A percentile compares a stretch with the other conserved stretches of the same genome.
phyloP scores from a whole-genome alignment of 23 tunicate genomes.

The Trididemnum clinides region DNA sequence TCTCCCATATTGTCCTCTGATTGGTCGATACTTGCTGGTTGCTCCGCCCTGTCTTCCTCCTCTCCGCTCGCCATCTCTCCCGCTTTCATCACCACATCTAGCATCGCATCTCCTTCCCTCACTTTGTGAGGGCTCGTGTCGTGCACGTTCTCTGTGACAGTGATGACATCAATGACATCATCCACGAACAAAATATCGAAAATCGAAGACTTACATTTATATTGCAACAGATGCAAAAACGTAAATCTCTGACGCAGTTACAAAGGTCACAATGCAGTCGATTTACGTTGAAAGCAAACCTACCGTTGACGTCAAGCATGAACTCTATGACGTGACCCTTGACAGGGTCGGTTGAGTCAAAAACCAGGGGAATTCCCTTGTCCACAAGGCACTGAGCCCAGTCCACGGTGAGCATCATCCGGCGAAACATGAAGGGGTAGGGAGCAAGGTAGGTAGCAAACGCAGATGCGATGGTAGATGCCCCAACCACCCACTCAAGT shows the following conservation, averaged over 20 bases:
- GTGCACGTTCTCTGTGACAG: constrained; percentile 31
- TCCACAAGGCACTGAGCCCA: constrained; percentile 90
- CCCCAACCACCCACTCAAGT: constrained; percentile 83
- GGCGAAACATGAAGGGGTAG: constrained; percentile 78
- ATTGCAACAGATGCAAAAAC: too few relatives aligned
- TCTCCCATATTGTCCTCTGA: background rate
- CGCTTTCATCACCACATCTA: constrained; percentile 47
- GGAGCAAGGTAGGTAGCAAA: constrained; percentile 84
- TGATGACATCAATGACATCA: constrained; percentile 78
- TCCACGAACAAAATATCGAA: too few relatives aligned
- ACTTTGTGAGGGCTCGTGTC: constrained; percentile 45
- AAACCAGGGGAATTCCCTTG: constrained; percentile 86
- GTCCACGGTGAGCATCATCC: constrained; percentile 82
- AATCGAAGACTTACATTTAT: background rate
- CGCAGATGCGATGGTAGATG: constrained; percentile 74
- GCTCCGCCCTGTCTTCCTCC: background rate
- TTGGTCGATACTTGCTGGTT: background rate
- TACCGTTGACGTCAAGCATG: constrained; percentile 86
- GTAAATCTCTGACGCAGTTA: background rate
- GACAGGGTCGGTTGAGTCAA: constrained; percentile 88
- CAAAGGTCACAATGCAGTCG: background rate
- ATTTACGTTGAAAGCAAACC: background rate
- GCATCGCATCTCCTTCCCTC: constrained; percentile 43
- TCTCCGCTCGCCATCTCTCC: background rate
- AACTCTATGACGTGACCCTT: constrained; percentile 87